Evolutionary conservation across 2,797 vertebrate species (phyloP).

Genomic region (Anguilla megastoma): DNA sequence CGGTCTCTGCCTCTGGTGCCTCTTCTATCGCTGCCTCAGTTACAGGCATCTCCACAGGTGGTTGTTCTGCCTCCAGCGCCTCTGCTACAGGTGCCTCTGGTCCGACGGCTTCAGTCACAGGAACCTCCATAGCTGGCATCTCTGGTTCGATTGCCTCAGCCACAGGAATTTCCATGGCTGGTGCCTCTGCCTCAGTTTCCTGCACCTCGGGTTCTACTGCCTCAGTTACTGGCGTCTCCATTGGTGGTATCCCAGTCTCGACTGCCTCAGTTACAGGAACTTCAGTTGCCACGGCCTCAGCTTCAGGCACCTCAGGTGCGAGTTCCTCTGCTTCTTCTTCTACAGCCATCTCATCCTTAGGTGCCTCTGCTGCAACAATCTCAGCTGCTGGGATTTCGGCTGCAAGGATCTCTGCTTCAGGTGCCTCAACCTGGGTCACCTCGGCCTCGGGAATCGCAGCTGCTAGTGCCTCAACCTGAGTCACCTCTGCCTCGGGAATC

Average conservation of each 20-base stretch:
- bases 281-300: not conserved
- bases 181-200: not conserved
- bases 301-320: not conserved
- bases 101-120: not conserved
- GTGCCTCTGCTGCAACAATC: not conserved
- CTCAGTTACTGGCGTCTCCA: not conserved
- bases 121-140: not conserved
- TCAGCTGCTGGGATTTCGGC: not conserved
- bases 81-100: not conserved
- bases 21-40: not conserved
- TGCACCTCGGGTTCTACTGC: not conserved
- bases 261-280: not conserved
- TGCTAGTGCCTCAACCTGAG: not conserved
- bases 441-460: not conserved
- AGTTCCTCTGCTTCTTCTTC: not conserved
- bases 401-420: not conserved
- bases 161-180: not conserved
- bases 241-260: not conserved
- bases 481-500: not conserved
- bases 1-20: not conserved
- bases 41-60: not conserved
- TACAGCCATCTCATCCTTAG: not conserved
- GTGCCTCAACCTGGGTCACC: not conserved
- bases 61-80: not conserved
- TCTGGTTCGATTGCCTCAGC: not conserved